phyloP scores from a whole-genome alignment of 2,797 vertebrate genomes.

The Synaphobranchus kaupii region DNA sequence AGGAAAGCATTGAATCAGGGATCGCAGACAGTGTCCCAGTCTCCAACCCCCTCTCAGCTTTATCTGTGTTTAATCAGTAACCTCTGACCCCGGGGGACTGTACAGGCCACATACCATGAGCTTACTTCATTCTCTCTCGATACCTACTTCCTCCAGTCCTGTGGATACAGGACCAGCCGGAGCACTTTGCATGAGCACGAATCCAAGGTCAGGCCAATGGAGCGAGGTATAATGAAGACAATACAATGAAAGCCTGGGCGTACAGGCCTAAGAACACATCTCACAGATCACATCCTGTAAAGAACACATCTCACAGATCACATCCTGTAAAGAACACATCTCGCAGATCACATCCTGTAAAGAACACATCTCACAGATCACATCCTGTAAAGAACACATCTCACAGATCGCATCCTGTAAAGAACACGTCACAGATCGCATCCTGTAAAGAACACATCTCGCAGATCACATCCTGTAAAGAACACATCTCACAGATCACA shows the following conservation, averaged over 20 bases:
- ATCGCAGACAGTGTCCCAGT: background rate
- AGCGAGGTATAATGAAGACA: background rate
- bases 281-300: background rate
- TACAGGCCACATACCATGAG: background rate
- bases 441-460: background rate
- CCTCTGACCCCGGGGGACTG: background rate
- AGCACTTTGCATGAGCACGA: background rate
- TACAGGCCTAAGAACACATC: background rate
- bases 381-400: background rate
- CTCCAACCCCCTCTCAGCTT: background rate
- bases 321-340: background rate
- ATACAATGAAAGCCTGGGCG: background rate
- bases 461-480: too few relatives aligned
- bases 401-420: too few relatives aligned
- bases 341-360: too few relatives aligned
- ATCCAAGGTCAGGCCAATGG: background rate
- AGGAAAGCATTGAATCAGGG: background rate
- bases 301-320: background rate
- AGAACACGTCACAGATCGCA: too few relatives aligned
- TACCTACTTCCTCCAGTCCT: background rate
- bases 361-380: background rate
- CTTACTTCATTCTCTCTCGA: background rate
- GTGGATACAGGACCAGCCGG: background rate
- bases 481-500: background rate
- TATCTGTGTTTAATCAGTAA: conserved; percentile 1